Evolutionary conservation across 2,797 vertebrate species (phyloP), one percentile per base, ranked within the genome.

Genomic region (Molothrus aeneus): DNA sequence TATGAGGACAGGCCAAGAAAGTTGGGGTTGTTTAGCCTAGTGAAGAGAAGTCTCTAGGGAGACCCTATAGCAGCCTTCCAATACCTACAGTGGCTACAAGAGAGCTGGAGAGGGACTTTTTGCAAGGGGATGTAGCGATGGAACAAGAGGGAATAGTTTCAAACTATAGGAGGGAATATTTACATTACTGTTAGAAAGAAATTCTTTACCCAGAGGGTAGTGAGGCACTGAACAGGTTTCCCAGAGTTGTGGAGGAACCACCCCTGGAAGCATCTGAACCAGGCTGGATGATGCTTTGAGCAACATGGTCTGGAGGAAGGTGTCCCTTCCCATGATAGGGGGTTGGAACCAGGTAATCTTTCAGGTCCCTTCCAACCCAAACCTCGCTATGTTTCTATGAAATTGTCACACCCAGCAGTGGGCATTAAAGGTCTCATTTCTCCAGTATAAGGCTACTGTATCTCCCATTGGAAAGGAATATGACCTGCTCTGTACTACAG

Each of bases 261-360:
- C 7, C 4, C 14, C 20, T 51, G 51, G 29, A 64, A 71, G 17
- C 50, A 64, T 45, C 38, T 0, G 2, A 70, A 43, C 17, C 50
- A 57, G n/a, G 17, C 36, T 77, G 36, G 43, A 43, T 50, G 14
- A 48, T 6, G 7, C n/a, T 64, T 26, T 36, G n/a, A 64, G 38
- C 5, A 70, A 11, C 8, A 29, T 31, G 17, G 11, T 38, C 32
- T 45, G 38, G 57, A 38, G 43, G 8, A 64, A 71, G 15, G 25
- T 34, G 29, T 59, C 14, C 11, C 38, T 74, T 31, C 18, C 47
- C n/a, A 38, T 26, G 29, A 10, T 17, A 59, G 36, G 3, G 11
- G 1, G 5, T 7, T 38, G 24, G 50, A 70, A 17, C 10, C 11
- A 26, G 38, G 15, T 0, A 1, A 18, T 40, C 2, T n/a, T 77